Percentiles rank a stretch among this genome's conserved stretches.
phyloP scores from a whole-genome alignment of 1,140 invertebrate genomes.

The Plectus sambesii region DNA sequence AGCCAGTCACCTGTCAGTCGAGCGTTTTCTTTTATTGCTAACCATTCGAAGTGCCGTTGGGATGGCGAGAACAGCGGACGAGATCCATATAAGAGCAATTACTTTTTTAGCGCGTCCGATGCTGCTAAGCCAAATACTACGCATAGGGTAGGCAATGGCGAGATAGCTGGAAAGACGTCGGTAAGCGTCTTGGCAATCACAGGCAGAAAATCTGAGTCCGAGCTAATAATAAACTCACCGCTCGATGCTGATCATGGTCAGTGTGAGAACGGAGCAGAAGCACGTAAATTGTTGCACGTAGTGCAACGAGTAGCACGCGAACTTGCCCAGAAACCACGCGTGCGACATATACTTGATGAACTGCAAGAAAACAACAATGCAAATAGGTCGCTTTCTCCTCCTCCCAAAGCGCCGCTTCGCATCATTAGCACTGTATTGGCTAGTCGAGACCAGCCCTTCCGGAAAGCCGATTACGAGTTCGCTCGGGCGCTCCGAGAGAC shows the following conservation, averaged over 20 bases:
- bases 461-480: too few species aligned
- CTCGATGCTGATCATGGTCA: conserved; percentile 66
- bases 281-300: conserved; percentile 65
- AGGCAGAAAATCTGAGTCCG: conserved; percentile 8
- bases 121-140: conserved; percentile 61
- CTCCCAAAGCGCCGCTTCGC: too few species aligned
- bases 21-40: conserved; percentile 21
- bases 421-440: too few species aligned
- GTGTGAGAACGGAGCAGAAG: conserved; percentile 63
- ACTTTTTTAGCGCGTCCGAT: conserved; percentile 58
- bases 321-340: conserved; percentile 61
- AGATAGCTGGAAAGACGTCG: conserved; percentile 56
- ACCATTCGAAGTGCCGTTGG: conserved; percentile 42
- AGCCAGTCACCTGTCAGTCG: conserved; percentile 10
- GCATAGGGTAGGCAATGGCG: conserved; percentile 64
- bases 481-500: too few species aligned
- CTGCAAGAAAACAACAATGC: conserved; percentile 4
- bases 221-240: conserved; percentile 51
- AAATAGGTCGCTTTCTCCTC: too few species aligned
- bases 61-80: conserved; percentile 49
- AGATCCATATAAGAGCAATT: conserved; percentile 56
- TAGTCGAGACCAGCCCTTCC: too few species aligned
- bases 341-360: conserved; percentile 53
- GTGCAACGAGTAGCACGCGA: conserved; percentile 62
- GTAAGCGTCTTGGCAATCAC: neutral